phyloP scores from a whole-genome alignment of 2,888 invertebrate species.

The Megaustenia siamemsis region DNA sequence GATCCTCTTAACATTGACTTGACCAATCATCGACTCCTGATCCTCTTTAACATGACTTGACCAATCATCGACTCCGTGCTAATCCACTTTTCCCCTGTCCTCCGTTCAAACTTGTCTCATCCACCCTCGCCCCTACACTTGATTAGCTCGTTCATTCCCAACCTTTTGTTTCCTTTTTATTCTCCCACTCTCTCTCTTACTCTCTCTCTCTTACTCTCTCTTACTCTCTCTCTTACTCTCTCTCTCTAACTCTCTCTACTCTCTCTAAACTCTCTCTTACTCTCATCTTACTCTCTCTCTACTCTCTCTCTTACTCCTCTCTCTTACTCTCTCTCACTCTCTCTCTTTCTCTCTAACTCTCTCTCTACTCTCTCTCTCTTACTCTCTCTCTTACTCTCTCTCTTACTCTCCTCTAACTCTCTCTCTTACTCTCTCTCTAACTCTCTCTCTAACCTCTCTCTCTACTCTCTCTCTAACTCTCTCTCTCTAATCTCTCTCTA shows the following conservation, averaged over 20 bases:
- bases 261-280: not conserved
- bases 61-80: too few species aligned
- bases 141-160: not conserved
- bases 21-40: too few species aligned
- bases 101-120: too few species aligned
- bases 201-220: not conserved
- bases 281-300: not conserved
- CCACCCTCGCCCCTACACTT: too few species aligned
- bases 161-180: not conserved
- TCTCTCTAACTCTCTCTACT: not conserved
- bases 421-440: conserved; percentile 14
- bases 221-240: too few species aligned
- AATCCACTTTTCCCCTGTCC: too few species aligned
- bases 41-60: too few species aligned
- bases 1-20: too few species aligned
- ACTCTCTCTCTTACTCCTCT: not conserved
- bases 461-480: not conserved
- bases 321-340: not conserved
- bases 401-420: not conserved
- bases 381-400: not conserved
- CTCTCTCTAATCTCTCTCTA: conserved; percentile 25
- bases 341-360: too few species aligned
- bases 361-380: not conserved
- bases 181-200: not conserved
- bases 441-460: not conserved